phyloP scores from a whole-genome alignment of 2,888 invertebrate genomes.

The Aleiodes alternator region DNA sequence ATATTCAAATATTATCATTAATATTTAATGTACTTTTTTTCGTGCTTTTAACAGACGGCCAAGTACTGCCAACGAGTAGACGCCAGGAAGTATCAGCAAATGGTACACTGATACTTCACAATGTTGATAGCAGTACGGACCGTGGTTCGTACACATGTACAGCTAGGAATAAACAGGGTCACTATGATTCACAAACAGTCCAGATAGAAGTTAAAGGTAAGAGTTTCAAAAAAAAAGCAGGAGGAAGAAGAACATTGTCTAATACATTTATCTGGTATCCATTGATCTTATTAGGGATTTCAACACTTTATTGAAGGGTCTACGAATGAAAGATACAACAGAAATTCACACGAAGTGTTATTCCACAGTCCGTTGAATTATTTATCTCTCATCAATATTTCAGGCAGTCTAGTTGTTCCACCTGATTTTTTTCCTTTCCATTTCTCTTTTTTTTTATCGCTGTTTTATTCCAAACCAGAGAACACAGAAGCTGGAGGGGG shows the following conservation, averaged over 20 bases:
- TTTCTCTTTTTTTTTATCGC: constrained; percentile 13
- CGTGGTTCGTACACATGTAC: constrained; percentile 94
- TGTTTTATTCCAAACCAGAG: constrained; percentile 15
- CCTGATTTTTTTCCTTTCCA: neutral
- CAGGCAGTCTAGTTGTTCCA: constrained; percentile 24
- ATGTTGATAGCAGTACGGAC: constrained; percentile 89
- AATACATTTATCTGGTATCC: neutral
- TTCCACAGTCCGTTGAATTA: constrained; percentile 37
- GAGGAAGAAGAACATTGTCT: neutral
- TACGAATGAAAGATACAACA: neutral
- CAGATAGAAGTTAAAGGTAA: constrained; percentile 77
- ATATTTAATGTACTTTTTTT: neutral
- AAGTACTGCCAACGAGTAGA: constrained; percentile 90
- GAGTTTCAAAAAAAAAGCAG: constrained; percentile 9
- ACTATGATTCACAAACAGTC: constrained; percentile 81
- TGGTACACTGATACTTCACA: constrained; percentile 90
- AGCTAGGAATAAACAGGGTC: constrained; percentile 89
- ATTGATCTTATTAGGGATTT: constrained; percentile 8
- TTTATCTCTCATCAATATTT: constrained; percentile 44
- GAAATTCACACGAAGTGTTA: neutral
- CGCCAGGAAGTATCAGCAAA: constrained; percentile 91
- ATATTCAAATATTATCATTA: neutral
- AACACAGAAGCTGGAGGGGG: neutral
- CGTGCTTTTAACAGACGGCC: constrained; percentile 80
- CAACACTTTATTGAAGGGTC: neutral